These are phyloP conservation scores for Psittacula echo DNA, from an alignment of 2,797 vertebrate species.

Conservation along the genomic window DNA sequence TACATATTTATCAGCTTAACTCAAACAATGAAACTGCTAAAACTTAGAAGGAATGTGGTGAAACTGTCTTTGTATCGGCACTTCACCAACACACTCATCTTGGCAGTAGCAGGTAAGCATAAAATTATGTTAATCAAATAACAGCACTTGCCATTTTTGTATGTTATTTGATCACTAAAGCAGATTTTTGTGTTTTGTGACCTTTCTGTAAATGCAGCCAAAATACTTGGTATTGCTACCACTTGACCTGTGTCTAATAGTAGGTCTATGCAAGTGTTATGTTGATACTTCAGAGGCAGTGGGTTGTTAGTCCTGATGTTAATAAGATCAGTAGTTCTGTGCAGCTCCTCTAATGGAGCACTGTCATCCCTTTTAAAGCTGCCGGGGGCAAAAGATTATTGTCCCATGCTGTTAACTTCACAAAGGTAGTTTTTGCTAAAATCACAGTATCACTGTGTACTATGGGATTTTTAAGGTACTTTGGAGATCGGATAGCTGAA, in stretches of 20 bases:
- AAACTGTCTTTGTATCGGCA: constrained; percentile 94
- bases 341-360: background rate
- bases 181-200: background rate
- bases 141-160: background rate
- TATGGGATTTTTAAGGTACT: background rate
- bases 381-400: background rate
- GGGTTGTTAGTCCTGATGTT: background rate
- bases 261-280: background rate
- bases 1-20: constrained; percentile 98
- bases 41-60: constrained; percentile 92
- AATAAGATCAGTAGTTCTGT: background rate
- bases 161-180: background rate
- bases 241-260: background rate
- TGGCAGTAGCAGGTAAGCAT: constrained; percentile 91
- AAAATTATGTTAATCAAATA: background rate
- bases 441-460: background rate
- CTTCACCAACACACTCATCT: constrained; percentile 96
- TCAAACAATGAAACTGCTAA: constrained; percentile 93
- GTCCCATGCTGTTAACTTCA: background rate
- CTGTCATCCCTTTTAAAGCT: background rate
- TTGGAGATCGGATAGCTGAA: background rate
- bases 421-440: background rate
- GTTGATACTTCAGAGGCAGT: background rate
- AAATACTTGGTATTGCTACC: background rate
- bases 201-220: background rate